Base-by-base conservation (phyloP, 2,888 invertebrate genomes). In the Hermaeophaga mercurialis region DNA sequence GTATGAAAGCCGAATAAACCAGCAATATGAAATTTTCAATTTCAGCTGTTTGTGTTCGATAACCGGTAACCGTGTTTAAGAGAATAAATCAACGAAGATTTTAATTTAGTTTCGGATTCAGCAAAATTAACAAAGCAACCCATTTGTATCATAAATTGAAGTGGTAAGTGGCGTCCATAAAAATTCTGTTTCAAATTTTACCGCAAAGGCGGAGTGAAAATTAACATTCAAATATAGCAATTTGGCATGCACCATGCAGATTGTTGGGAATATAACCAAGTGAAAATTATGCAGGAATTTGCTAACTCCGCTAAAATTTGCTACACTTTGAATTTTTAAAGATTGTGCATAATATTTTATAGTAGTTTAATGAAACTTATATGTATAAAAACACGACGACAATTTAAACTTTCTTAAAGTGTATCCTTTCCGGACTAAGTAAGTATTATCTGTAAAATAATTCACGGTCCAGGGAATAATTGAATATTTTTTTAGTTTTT, bases 201-300 rank as follows among this genome's bases (percentile, higher is more conserved):
- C 50, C 45, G 49, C 50, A 56, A 49, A 49, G 56, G 43, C 45
- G 24, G 48, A 36, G 45, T 19, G 44, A 34, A 56, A n/a, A 56
- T 56, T 56, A 50, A 56, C 50, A 56, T 56, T 56, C 56, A 50
- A 56, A 56, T 56, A 38, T 38, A 28, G 56, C 18, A 56, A 56
- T 56, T 56, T 45, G 39, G 43, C 38, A 50, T 56, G 56, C 56
- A 56, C 49, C 38, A 22, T 50, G 56, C 45, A 49, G 50, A 56
- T 41, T 48, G 44, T 24, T 49, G 48, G 38, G 50, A 47, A 49
- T 56, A 45, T 45, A 47, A 50, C 49, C 28, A 56, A 56, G 56
- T 49, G 49, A 26, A 38, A 50, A 50, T 49, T 56, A 14, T 18
- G 22, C 17, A 45, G 22, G 33, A 45, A 56, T 56, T 28, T 15